A percentile compares a stretch with the other conserved stretches of the same genome.
Conservation (phyloP, 2,113 vertebrate genomes). For the Polypterus bichir region DNA sequence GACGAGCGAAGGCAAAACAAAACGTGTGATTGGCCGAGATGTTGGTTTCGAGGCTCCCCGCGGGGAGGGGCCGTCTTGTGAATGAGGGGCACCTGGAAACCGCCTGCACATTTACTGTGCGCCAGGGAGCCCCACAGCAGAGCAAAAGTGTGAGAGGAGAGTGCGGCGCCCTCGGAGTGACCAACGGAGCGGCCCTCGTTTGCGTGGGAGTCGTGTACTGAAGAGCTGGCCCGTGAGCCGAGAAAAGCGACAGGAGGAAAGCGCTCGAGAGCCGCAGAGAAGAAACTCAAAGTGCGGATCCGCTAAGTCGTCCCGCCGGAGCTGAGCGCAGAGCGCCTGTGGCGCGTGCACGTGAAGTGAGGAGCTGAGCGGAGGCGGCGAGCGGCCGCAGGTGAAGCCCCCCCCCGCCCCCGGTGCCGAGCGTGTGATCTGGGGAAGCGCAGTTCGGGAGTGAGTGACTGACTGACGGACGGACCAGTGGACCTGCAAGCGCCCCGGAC, state of each 20-base stretch:
- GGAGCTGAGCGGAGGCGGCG: constrained; percentile 19
- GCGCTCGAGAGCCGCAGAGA: no score
- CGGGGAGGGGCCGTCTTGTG: constrained; percentile 22
- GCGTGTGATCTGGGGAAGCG: neutral
- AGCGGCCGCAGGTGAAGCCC: constrained; percentile 3
- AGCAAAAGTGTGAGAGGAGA: constrained; percentile 20
- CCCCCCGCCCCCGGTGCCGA: constrained; percentile 1
- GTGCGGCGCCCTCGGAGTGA: constrained; percentile 16
- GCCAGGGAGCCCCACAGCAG: neutral
- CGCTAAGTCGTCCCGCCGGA: no score
- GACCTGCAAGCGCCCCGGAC: neutral
- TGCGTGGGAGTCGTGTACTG: neutral
- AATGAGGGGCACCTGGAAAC: constrained; percentile 56
- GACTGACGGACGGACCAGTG: neutral
- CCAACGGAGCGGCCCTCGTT: no score
- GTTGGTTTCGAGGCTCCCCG: constrained; percentile 47
- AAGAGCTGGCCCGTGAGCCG: constrained; percentile 1
- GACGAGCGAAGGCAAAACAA: constrained; percentile 48
- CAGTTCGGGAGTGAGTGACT: neutral
- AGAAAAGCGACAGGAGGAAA: no score
- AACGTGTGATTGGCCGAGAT: constrained; percentile 43
- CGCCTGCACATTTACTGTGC: constrained; percentile 37
- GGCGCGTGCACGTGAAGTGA: no score
- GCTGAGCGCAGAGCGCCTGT: no score
- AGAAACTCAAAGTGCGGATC: no score